These are phyloP conservation scores for Helostoma temminkii DNA, from an alignment of 2,797 vertebrate species.

Conservation along the genomic window DNA sequence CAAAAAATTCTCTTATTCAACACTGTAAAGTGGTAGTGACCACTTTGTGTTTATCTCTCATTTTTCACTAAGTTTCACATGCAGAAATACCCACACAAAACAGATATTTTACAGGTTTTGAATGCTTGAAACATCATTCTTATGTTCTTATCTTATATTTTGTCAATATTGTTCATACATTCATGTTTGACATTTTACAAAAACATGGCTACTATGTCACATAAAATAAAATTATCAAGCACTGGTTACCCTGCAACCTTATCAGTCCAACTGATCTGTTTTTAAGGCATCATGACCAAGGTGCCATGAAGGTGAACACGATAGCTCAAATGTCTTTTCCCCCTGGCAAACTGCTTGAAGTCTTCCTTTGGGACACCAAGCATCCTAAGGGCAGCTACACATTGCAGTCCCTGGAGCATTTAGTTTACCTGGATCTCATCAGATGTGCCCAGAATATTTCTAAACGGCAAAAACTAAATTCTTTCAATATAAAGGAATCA, in stretches of 20 bases:
- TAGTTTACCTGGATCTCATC: slow-evolving; percentile 4
- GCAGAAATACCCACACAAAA: background rate
- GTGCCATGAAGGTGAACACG: background rate
- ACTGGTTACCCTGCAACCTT: background rate
- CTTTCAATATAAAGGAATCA: background rate
- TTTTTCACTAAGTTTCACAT: background rate
- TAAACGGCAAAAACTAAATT: background rate
- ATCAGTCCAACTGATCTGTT: background rate
- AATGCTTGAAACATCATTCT: no score
- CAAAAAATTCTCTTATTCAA: background rate
- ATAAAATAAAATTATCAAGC: background rate
- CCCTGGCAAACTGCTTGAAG: background rate
- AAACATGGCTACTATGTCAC: background rate
- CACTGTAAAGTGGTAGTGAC: background rate
- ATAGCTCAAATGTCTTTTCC: background rate
- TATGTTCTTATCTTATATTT: no score
- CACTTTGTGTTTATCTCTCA: no score
- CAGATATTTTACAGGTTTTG: background rate
- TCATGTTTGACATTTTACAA: background rate
- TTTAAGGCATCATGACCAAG: background rate
- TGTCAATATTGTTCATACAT: no score
- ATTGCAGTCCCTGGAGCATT: background rate
- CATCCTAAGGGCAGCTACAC: slow-evolving; percentile 6
- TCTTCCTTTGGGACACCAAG: background rate
- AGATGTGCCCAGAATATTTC: background rate